phyloP scores from a whole-genome alignment of 53 echinoderm and acorn worm species.

The Apostichopus leukothele region DNA sequence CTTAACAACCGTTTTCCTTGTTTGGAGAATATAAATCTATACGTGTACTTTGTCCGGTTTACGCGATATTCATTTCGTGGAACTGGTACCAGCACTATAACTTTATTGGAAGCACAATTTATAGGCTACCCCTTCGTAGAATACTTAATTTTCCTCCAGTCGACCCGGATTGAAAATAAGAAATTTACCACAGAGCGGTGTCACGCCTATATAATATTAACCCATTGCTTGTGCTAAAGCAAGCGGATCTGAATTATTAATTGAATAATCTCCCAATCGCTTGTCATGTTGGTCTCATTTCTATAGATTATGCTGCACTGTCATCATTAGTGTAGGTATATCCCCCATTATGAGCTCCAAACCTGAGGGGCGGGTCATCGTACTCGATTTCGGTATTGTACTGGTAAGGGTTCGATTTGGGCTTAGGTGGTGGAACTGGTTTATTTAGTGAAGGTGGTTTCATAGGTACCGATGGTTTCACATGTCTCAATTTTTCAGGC shows the following conservation, averaged over 20 bases:
- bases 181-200: too few relatives aligned
- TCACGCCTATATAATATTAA: too few relatives aligned
- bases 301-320: neutral
- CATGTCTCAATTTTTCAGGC: neutral
- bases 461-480: neutral
- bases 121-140: too few relatives aligned
- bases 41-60: too few relatives aligned
- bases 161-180: too few relatives aligned
- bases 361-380: neutral
- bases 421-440: neutral
- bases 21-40: too few relatives aligned
- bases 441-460: neutral
- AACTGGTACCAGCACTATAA: too few relatives aligned
- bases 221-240: too few relatives aligned
- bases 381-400: neutral
- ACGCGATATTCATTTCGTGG: too few relatives aligned
- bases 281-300: neutral
- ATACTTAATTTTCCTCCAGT: too few relatives aligned
- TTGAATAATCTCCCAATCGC: neutral
- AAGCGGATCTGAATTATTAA: neutral
- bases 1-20: too few relatives aligned
- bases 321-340: neutral
- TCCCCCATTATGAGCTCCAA: neutral
- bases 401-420: neutral
- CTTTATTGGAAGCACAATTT: too few relatives aligned